Evolutionary conservation across 2,113 vertebrate genomes (phyloP), one percentile per base, ranked within the genome.

Genomic region (Pholis gunnellus): DNA sequence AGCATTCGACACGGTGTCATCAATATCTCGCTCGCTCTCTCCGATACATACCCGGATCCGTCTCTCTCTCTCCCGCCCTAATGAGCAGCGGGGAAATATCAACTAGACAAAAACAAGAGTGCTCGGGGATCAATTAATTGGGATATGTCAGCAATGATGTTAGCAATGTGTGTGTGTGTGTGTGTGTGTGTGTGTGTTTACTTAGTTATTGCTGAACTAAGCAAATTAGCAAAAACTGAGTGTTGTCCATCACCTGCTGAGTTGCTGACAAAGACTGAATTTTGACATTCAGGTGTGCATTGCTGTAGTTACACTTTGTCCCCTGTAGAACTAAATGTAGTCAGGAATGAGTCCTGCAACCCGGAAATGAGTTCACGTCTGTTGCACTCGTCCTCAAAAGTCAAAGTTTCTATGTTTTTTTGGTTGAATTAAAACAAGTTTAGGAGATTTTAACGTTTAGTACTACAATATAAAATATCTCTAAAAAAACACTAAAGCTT

Each of bases 111-210:
- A 92, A 92, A 85, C 84, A 84, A 36, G 44, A 87, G 85, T 36
- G 89, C 85, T 87, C 82, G 36, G 92, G 92, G 90, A 92, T 94
- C 88, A 93, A 83, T 94, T 94, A 93, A 87, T 78, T 81, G 38
- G 31, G 44, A 52, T 69, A 72, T 75, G 82, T 85, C 85, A 83
- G 78, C 75, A 57, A 61, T 60, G 60, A 79, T 81, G 65, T 84
- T 46, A 66, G 67, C 22, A 75, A 11, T 61, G n/a, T 68, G 72
- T 75, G 27, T 48, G 48, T 69, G n/a, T 68, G 72, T 75, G 27
- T 48, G 48, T 69, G 72, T 75, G 29, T 48, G 57, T 46, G 59
- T 56, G 67, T 46, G 64, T 20, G 52, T 68, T 66, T 13, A 52
- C 78, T 79, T 75, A 6, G 9, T 38, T 65, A 34, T 44, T n/a